phyloP scores from a whole-genome alignment of 2,888 invertebrate species.

The Drosophila colorata region DNA sequence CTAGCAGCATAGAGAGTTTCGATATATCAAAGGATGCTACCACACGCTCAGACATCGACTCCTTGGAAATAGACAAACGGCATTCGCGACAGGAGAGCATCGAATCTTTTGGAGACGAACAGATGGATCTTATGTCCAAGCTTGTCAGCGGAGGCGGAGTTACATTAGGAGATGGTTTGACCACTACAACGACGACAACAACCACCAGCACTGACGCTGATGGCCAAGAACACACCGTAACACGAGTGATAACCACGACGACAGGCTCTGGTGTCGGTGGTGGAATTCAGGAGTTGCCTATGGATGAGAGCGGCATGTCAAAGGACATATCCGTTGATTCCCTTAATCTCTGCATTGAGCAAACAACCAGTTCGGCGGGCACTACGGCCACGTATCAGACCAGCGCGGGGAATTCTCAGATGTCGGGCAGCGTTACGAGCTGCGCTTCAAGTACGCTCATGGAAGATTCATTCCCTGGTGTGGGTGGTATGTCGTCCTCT shows the following conservation, averaged over 20 bases:
- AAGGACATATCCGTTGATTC: constrained; percentile 85
- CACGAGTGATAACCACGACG: constrained; percentile 71
- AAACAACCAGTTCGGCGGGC: constrained; percentile 90
- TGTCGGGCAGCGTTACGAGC: constrained; percentile 94
- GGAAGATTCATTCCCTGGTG: constrained; percentile 86
- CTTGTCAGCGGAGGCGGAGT: constrained; percentile 66
- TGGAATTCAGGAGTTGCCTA: constrained; percentile 59
- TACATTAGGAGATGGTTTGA: constrained; percentile 71
- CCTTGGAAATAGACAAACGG: constrained; percentile 83
- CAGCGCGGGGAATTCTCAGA: constrained; percentile 93
- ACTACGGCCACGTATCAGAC: constrained; percentile 94
- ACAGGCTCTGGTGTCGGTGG: constrained; percentile 57
- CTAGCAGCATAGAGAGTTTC: constrained; percentile 87
- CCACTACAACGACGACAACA: constrained; percentile 81
- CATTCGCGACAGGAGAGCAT: constrained; percentile 83
- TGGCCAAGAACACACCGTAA: constrained; percentile 76
- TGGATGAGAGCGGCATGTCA: constrained; percentile 66
- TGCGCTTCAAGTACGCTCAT: constrained; percentile 94
- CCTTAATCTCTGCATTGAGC: constrained; percentile 88
- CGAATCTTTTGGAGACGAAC: constrained; percentile 84
- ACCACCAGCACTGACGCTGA: constrained; percentile 82
- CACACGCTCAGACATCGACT: constrained; percentile 83
- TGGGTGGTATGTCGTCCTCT: constrained; percentile 69
- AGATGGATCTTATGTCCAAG: constrained; percentile 71
- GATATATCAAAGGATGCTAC: constrained; percentile 85